A percentile compares a stretch with the other conserved stretches of the same genome.
Conservation (phyloP, 2,797 vertebrate species). For the Echiichthys vipera region DNA sequence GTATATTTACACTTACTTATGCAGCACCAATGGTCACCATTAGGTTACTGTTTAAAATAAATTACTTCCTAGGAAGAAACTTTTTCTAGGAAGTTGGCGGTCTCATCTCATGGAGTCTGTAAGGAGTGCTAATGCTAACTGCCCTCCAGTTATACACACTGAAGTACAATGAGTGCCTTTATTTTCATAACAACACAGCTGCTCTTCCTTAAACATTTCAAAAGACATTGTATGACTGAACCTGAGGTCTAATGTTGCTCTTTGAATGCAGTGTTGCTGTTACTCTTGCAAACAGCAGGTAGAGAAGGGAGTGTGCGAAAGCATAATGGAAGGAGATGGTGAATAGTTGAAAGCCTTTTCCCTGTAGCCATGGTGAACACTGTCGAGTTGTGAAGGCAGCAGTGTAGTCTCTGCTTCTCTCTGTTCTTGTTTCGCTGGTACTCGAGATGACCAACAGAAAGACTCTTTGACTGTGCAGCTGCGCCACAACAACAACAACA, state of each 20-base stretch:
- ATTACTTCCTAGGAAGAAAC: neutral
- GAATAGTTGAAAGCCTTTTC: slow-evolving; percentile 50
- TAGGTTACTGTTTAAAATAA: slow-evolving; percentile 1
- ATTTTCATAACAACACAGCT: neutral
- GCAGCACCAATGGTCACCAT: neutral
- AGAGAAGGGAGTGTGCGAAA: slow-evolving; percentile 6
- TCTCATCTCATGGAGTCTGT: neutral
- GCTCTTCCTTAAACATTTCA: slow-evolving; percentile 27
- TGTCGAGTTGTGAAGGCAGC: slow-evolving; percentile 40
- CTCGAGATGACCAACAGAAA: slow-evolving; percentile 62
- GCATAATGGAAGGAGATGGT: slow-evolving; percentile 12
- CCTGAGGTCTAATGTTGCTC: neutral
- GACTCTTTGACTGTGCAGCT: slow-evolving; percentile 75
- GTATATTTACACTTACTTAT: neutral
- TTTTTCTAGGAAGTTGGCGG: neutral
- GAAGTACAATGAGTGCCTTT: slow-evolving; percentile 26
- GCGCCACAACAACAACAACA: slow-evolving; percentile 50
- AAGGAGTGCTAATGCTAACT: neutral
- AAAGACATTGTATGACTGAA: slow-evolving; percentile 2
- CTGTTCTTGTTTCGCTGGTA: slow-evolving; percentile 21
- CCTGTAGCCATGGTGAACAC: slow-evolving; percentile 59
- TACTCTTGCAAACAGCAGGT: neutral
- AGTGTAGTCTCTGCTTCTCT: slow-evolving; percentile 39
- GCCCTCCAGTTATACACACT: neutral
- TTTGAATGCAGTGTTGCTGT: slow-evolving; percentile 2